A percentile compares a stretch with the other conserved stretches of the same genome.
Evolutionary conservation across 1,140 invertebrate genomes (phyloP).

Genomic region (Aphelinus certus): DNA sequence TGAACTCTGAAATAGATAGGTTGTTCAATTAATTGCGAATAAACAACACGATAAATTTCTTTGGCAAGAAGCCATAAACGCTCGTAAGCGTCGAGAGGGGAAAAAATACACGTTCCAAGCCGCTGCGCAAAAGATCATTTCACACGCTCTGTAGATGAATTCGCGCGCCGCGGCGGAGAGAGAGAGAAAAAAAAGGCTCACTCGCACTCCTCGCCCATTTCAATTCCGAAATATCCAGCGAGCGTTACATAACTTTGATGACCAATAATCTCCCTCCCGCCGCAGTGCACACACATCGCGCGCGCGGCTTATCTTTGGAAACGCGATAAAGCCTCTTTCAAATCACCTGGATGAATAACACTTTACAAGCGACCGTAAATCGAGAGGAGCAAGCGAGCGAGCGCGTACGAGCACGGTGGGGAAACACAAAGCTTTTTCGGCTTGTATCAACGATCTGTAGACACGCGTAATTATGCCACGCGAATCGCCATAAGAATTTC

Average conservation of each 20-base stretch:
- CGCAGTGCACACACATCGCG: too few species aligned
- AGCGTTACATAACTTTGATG: too few species aligned
- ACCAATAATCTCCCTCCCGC: too few species aligned
- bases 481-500: neutral
- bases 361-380: too few species aligned
- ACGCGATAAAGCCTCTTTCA: too few species aligned
- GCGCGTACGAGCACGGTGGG: neutral
- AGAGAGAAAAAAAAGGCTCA: neutral
- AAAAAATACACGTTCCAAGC: neutral
- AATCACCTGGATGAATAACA: too few species aligned
- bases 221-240: too few species aligned
- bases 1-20: neutral
- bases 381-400: too few species aligned
- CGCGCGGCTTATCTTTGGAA: too few species aligned
- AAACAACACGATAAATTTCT: neutral
- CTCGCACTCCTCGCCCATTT: neutral
- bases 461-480: neutral
- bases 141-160: neutral
- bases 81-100: neutral
- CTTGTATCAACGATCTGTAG: neutral
- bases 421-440: neutral
- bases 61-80: neutral
- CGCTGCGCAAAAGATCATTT: conserved; percentile 2
- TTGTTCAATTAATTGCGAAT: conserved; percentile 1
- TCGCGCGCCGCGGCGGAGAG: too few species aligned